These are phyloP conservation scores for Silurus lanzhouensis DNA, from an alignment of 2,797 vertebrate genomes.

Conservation along the genomic window DNA sequence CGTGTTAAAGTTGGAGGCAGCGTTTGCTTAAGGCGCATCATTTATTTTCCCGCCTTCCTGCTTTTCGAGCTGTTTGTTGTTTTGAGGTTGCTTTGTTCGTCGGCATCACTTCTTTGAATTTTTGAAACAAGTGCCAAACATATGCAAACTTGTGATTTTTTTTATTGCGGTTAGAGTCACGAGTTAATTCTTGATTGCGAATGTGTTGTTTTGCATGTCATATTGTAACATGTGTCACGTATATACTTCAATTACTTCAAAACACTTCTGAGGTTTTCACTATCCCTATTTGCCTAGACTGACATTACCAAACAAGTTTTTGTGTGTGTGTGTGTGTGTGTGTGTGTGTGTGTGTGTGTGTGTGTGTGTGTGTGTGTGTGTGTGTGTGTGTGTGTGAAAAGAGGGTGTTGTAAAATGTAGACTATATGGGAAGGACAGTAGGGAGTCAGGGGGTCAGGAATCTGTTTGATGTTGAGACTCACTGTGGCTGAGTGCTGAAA, in stretches of 20 bases:
- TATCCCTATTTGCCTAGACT: not conserved
- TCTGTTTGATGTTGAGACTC: conserved; percentile 69
- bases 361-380: not conserved
- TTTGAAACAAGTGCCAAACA: not conserved
- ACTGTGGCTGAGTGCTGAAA: conserved; percentile 46
- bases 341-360: conserved; percentile 6
- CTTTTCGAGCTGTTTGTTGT: conserved; percentile 19
- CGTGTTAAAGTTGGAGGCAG: conserved; percentile 41
- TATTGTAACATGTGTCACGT: not conserved
- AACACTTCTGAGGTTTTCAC: not conserved
- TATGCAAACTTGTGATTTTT: not conserved
- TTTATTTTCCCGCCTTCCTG: not conserved
- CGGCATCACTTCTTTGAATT: not conserved
- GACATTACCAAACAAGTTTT: not conserved
- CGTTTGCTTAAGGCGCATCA: not conserved
- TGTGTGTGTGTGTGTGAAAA: conserved; percentile 52
- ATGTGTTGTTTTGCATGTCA: conserved; percentile 1
- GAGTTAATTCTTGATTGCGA: conserved; percentile 11
- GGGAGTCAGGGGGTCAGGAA: conserved; percentile 67
- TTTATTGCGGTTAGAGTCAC: not conserved
- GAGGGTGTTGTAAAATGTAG: conserved; percentile 68
- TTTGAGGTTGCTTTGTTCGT: conserved; percentile 1
- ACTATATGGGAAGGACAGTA: conserved; percentile 67
- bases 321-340: not conserved
- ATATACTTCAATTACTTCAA: too few species aligned